Base-by-base conservation (phyloP, 2,797 vertebrate species). In the Sebastes wilsoni region DNA sequence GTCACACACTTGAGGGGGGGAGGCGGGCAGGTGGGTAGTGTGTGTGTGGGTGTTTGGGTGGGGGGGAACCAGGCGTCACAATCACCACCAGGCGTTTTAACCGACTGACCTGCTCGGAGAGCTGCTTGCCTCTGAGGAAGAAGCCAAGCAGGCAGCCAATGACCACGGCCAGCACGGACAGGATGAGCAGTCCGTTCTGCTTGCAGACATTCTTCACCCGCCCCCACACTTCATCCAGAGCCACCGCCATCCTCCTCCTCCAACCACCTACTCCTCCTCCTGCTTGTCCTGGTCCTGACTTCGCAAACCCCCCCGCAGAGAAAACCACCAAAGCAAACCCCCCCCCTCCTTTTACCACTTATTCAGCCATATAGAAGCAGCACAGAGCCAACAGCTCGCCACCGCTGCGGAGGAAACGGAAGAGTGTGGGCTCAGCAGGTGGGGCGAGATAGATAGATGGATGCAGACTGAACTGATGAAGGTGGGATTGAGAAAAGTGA, bases 111-210 rank as follows among this genome's bases (percentile, higher is more conserved):
- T 99, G 98, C 89, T 96, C 96, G 0, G 98, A 98, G 82, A 99
- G 98, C 66, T 93, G 96, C 79, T 96, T 97, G 1, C 98, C 98
- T 87, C 98, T 96, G 84, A 99, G 96, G 92, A 98, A 98, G 95
- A 99, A 99, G 77, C 98, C 98, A 2, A 99, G 96, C 79, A 99
- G 96, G 87, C 98, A 99, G 86, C 98, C 98, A 25, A 99, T 96
- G 69, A 98, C 97, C 93, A 99, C 98, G 0, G 98, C 98, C 68
- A 99, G 69, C 85, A 99, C 98, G 0, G 98, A 99, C 79, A 99
- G 95, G 94, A 99, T 97, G 87, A 99, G 98, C 86, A 99, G 95
- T 49, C 98, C 98, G 0, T 99, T 99, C 91, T 97, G 97, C 93
- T 96, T 96, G 94, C 97, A 99, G 84, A 98, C 97, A 20, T 97